Evolutionary conservation across 2,113 vertebrate genomes (phyloP), one percentile per base, ranked within the genome.

Genomic region (Xiphias gladius): DNA sequence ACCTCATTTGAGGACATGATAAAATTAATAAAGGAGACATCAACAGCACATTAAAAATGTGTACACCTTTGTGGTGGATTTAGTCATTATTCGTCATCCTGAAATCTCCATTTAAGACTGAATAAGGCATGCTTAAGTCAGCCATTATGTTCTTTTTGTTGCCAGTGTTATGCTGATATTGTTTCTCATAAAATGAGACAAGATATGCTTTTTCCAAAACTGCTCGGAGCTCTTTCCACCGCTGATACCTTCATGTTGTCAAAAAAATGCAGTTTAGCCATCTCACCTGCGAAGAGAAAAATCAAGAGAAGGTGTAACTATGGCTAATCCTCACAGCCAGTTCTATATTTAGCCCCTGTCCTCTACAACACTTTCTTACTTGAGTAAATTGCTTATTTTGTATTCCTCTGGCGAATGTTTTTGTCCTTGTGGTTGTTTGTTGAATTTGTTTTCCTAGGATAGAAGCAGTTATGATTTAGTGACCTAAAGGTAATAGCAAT

Each of bases 391-490:
- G 84, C 88, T 94, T 94, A 99, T 95, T 99, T 99, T 93, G 96
- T 97, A 95, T 99, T 99, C 96, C 98, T 97, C 96, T 99, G 98
- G 88, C 98, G 97, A 94, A 99, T 95, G 95, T 97, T 99, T 97
- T 99, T 99, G 94, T 99, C 98, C 96, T 99, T 99, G 93, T 99
- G 97, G 95, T 99, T 99, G 96, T 99, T 99, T 93, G 98, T 99
- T 88, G 98, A 99, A 95, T 99, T 99, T 84, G 97, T 99, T 97
- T 99, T 99, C 96, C 98, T 99, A 61, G 67, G 80, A 85, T 76
- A 85, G 43, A 89, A 91, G 50, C 24, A 86, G 59, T 73, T 73
- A 28, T 22, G 35, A 81, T 78, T 83, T 68, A 82, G 68, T 66
- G 46, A 73, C 77, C 54, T 65, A 68, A 83, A 48, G 39, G 24